phyloP scores from a whole-genome alignment of 2,113 vertebrate species.

The Pluvianellus socialis region DNA sequence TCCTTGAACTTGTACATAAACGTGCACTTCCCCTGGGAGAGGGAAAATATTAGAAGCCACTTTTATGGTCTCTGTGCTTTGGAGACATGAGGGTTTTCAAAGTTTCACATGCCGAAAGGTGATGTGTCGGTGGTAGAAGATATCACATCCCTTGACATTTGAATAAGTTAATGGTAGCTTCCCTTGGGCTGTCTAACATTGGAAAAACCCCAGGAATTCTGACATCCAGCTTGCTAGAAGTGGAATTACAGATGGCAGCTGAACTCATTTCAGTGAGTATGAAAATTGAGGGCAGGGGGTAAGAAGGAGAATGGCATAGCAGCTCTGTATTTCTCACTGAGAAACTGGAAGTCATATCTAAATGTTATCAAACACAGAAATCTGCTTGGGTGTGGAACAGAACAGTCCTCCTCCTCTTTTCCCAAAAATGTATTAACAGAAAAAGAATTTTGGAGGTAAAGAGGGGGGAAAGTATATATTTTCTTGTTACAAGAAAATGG shows the following conservation, averaged over 20 bases:
- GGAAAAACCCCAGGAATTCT: conserved; percentile 41
- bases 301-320: not conserved
- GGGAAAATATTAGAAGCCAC: not conserved
- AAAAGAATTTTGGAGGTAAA: not conserved
- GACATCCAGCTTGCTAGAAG: conserved; percentile 57
- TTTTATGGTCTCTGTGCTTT: conserved; percentile 1
- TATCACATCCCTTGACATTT: conserved; percentile 19
- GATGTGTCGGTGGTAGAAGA: conserved; percentile 53
- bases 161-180: conserved; percentile 20
- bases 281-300: not conserved
- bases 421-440: not conserved
- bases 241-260: conserved; percentile 50
- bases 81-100: conserved; percentile 38
- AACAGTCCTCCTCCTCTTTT: not conserved
- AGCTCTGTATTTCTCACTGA: not conserved
- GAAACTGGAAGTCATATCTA: conserved; percentile 9
- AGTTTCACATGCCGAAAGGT: conserved; percentile 1
- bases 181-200: conserved; percentile 23
- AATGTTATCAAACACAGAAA: conserved; percentile 29
- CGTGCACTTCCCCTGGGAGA: not conserved
- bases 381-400: not conserved
- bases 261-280: conserved; percentile 23
- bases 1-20: not conserved
- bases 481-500: not conserved
- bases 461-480: not conserved